Evolutionary conservation across 2,888 invertebrate genomes (phyloP), one percentile per base, ranked within the genome.

Genomic region (Phyllotreta striolata): DNA sequence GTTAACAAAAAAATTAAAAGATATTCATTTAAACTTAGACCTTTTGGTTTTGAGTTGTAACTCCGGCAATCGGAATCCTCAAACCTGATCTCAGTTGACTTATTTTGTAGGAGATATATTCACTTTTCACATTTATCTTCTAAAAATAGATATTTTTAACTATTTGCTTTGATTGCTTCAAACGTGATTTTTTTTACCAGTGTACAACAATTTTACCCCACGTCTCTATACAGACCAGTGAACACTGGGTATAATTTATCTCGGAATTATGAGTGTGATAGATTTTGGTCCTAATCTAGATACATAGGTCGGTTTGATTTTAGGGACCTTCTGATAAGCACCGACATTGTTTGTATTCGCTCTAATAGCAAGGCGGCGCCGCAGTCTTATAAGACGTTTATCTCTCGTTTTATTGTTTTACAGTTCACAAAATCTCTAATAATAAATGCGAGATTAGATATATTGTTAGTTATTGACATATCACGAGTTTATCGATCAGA

Each of bases 201-300:
- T 24, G 24, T 24, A 24, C 24, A 24, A 24, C 24, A 39, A 37
- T 12, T 52, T 52, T 13, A 41, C 38, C 41, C 41, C 65, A 5
- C 52, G 55, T 55, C n/a, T 43, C 44, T 52, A 40, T 39, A 60
- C 52, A 52, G 52, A 52, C 52, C 54, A 37, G 52, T 60, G 60
- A 38, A 12, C 60, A 60, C 38, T 60, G 43, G 71, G 71, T 70
- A 68, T 67, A 68, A 74, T 74, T 74, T 75, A 74, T 74, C 74
- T 73, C 67, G 55, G 66, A 70, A 63, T 69, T 73, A 71, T 72
- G 72, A 74, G 70, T 68, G 74, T 73, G 74, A 75, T 75, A 72
- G 74, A 75, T 74, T 74, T 65, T 64, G 68, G 69, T 69, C 63
- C 55, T 70, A 73, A 74, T 74, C 73, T 70, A 67, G 71, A 71